Base-by-base conservation (phyloP, 2,888 invertebrate species). In the Trichopria drosophilae region DNA sequence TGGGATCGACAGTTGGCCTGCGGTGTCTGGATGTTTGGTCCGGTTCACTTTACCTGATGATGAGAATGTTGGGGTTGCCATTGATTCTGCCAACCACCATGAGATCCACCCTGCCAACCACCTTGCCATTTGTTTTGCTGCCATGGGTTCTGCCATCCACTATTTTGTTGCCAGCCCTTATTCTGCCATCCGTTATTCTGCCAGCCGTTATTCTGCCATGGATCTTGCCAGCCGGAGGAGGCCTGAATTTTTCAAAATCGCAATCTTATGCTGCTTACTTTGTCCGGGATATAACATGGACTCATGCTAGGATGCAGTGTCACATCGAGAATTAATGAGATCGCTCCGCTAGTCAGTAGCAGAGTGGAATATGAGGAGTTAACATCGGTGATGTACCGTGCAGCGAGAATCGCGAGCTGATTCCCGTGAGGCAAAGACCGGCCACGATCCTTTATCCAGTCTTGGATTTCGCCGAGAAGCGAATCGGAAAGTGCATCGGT, bases 61-160 rank as follows among this genome's bases (percentile, higher is more conserved):
- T 53, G 51, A 16, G 28, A 20, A 46, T 51, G 45, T 18, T 55
- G 49, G 49, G 55, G 45, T 37, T 55, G 55, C 55, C 55, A 55
- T 2, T 51, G 55, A 34, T 55, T 56, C 55, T 59, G 43, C 50
- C 51, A 51, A 51, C 51, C 43, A 44, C 44, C 43, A 26, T 56
- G 50, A 39, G 23, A 55, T 49, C 55, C 53, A 29, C 45, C 16
- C 42, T 53, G 46, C 54, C 48, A 51, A 47, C 50, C 42, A 51
- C 50, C 29, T 44, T 55, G 55, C 55, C 55, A 53, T 42, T 48
- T 51, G 36, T 52, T 46, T 48, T 55, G 55, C 53, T 49, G n/a
- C n/a, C n/a, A n/a, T 2, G 55, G 55, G 18, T 55, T 40, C 2
- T 52, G 51, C 51, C 46, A 55, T 28, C 48, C 49, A 24, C 37